Evolutionary conservation across 2,888 invertebrate genomes (phyloP).

Genomic region (Cheilosia grossa): DNA sequence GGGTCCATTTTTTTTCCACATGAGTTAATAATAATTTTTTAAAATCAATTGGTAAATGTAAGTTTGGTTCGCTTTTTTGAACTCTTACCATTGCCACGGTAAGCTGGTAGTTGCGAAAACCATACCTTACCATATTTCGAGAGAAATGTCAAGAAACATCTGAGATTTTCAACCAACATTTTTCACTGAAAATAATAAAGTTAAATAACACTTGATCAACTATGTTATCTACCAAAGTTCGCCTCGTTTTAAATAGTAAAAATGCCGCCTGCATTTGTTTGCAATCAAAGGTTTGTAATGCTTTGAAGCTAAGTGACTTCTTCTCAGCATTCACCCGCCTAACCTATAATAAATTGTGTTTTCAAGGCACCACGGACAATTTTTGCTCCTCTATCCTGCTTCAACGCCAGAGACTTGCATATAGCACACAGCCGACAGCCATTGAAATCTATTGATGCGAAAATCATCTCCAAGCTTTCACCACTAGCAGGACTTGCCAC

Average conservation of each 20-base stretch:
- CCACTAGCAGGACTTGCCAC: conserved; percentile 58
- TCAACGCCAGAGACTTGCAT: conserved; percentile 77
- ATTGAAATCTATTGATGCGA: conserved; percentile 28
- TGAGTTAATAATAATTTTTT: no score
- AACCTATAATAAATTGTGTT: conserved; percentile 58
- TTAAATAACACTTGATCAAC: conserved; percentile 55
- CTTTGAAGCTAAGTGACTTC: background rate
- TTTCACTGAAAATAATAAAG: conserved; percentile 41
- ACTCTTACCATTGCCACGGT: background rate
- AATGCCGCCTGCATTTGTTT: conserved; percentile 52
- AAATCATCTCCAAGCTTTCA: conserved; percentile 33
- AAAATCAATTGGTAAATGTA: no score
- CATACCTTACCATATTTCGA: background rate
- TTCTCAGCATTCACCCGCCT: conserved; percentile 6
- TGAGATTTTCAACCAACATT: conserved; percentile 38
- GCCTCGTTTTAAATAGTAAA: conserved; percentile 48
- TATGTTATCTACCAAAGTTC: conserved; percentile 64
- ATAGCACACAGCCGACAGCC: conserved; percentile 64
- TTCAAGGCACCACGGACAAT: conserved; percentile 41
- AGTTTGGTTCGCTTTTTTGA: background rate
- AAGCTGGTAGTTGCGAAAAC: background rate
- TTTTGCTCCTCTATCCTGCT: conserved; percentile 38
- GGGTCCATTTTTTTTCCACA: no score
- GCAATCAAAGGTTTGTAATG: conserved; percentile 54
- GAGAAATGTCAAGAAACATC: conserved; percentile 64